Evolutionary conservation across 1,140 invertebrate species (phyloP), one percentile per base, ranked within the genome.

Genomic region (Camponotus floridanus): DNA sequence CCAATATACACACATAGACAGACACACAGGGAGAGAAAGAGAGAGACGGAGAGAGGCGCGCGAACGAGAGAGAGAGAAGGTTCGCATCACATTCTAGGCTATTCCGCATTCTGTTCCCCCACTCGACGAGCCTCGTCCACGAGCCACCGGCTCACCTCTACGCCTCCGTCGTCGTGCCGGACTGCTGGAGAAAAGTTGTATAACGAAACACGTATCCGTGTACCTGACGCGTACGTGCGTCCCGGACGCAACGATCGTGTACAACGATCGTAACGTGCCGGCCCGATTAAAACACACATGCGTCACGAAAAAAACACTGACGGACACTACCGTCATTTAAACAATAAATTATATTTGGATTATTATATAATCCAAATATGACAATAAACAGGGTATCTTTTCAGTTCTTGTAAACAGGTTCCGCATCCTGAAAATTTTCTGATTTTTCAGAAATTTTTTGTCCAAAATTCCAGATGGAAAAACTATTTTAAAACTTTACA

Each of bases 91-190:
- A 95, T 95, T 95, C 95, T 95, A 95, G 95, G 94, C 95, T 95
- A 95, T 95, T 95, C 95, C 94, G 94, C 95, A 95, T 95, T 95
- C 95, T 95, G 91, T 95, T 95, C 95, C 92, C 95, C 94, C 93
- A 94, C 94, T 83, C 78, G 71, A 70, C 79, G 39, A 67, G 55
- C 76, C 64, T 68, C 87, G 90, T 87, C 85, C 87, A 89, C 90
- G 87, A 90, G 91, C 90, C 92, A 94, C 91, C 81, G 91, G 91
- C 91, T 93, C 89, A 94, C 92, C 91, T 94, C 91, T 92, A 91
- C 90, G 92, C 89, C 88, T 90, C 86, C 91, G 87, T 91, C 88
- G 87, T 80, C 64, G 76, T 70, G 39, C 39, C 21, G 74, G 91
- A 91, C 87, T 86, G 93, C 92, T 92, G 92, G 91, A 80, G 76